Conservation (phyloP, 2,113 vertebrate genomes). For the Odobenus rosmarus region DNA sequence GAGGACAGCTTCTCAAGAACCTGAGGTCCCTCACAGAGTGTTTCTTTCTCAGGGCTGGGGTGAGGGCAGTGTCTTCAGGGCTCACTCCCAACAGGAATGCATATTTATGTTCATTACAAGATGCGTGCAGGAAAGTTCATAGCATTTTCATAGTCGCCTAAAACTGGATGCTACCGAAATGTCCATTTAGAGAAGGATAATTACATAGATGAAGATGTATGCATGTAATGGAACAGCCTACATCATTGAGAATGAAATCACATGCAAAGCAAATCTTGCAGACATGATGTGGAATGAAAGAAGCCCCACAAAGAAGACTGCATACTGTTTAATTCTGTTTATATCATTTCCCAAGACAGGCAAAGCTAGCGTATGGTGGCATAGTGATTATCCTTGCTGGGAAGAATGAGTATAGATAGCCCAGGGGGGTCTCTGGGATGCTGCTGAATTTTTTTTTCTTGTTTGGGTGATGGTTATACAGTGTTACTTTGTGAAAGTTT, state of each 20-base stretch:
- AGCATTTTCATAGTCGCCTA: neutral
- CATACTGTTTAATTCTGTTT: neutral
- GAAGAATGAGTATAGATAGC: neutral
- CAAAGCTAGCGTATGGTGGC: neutral
- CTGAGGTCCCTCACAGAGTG: neutral
- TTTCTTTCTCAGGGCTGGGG: neutral
- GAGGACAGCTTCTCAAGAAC: neutral
- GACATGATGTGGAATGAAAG: neutral
- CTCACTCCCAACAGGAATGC: neutral
- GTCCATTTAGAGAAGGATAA: neutral
- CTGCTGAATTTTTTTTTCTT: neutral
- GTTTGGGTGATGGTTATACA: neutral
- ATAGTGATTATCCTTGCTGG: neutral
- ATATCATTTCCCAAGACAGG: neutral
- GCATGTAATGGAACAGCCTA: neutral
- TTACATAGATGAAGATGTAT: neutral
- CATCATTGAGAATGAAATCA: neutral
- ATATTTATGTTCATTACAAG: neutral
- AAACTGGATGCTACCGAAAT: neutral
- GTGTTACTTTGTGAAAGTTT: neutral
- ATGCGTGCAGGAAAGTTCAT: neutral
- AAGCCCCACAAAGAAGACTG: neutral
- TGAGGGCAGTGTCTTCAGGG: neutral
- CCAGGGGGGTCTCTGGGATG: neutral
- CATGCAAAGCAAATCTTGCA: neutral